Base-by-base conservation (phyloP, 2,888 invertebrate species). In the Nephrotoma flavescens region DNA sequence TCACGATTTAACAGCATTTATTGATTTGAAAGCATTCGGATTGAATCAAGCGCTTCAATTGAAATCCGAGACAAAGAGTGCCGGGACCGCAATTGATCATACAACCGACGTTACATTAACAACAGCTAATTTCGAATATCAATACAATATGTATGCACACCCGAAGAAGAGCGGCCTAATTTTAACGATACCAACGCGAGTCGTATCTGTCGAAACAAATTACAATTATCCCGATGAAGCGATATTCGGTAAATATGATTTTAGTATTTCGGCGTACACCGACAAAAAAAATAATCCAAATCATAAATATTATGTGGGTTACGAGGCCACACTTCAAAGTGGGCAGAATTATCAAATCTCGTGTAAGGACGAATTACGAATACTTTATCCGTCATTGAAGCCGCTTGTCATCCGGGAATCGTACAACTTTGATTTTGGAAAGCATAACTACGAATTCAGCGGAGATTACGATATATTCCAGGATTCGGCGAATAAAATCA, bases 11-110 rank as follows among this genome's bases (percentile, higher is more conserved):
- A 94, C 94, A 89, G 92, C 95, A 0, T 93, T 94, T 83, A 92
- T 96, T 3, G 96, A 96, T 90, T 92, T 96, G 0, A 94, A 95
- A 88, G 95, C 95, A 89, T 92, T 96, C 31, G 96, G 96, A 31
- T 93, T 96, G 86, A 93, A 95, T 0, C 95, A 95, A 42, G 96
- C 96, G 89, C 95, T 96, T 88, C 95, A 96, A 11, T 91, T 96
- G 0, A 94, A 94, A 89, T 93, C 95, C 0, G 94, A 93, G 87
- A 95, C 94, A 42, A 93, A 93, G 86, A 92, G 94, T 1, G 93
- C 94, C 0, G 93, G 94, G 86, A 92, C 93, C 83, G 91, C 92
- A 42, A 90, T 93, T 4, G 95, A 95, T 89, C 95, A 96, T 90
- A 93, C 93, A 86, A 92, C 96, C 12, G 95, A 95, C 89, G 91